These are phyloP conservation scores for Eugnorisma glareosa DNA, from an alignment of 2,888 invertebrate species.

Conservation along the genomic window DNA sequence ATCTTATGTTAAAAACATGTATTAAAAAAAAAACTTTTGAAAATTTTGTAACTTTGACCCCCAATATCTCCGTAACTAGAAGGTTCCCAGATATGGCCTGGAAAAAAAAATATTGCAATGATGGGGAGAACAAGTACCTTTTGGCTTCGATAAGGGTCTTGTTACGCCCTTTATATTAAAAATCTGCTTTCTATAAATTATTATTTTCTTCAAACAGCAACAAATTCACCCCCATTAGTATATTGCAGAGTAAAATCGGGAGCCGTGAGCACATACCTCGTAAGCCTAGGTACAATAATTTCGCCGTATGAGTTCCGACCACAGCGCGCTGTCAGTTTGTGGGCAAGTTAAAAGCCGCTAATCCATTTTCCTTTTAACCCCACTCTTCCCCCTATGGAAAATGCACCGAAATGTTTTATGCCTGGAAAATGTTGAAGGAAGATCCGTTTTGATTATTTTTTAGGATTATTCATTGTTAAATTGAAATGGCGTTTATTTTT, in stretches of 20 bases:
- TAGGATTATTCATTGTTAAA: slow-evolving; percentile 17
- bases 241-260: slow-evolving; percentile 35
- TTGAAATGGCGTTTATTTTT: slow-evolving; percentile 31
- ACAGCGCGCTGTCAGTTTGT: slow-evolving; percentile 65
- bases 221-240: slow-evolving; percentile 21
- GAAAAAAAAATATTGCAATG: too few species aligned
- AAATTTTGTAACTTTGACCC: too few species aligned
- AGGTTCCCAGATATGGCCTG: too few species aligned
- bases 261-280: neutral
- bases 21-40: too few species aligned
- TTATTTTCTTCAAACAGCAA: neutral
- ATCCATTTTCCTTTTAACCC: slow-evolving; percentile 84
- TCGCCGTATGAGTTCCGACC: slow-evolving; percentile 59
- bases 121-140: too few species aligned
- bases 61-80: too few species aligned
- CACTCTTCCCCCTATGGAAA: slow-evolving; percentile 74
- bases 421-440: slow-evolving; percentile 72
- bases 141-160: too few species aligned
- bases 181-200: neutral
- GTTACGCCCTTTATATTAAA: too few species aligned
- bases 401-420: slow-evolving; percentile 74
- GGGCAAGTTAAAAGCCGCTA: slow-evolving; percentile 81
- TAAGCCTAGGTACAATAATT: slow-evolving; percentile 49
- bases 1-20: too few species aligned
- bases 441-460: slow-evolving; percentile 69